Evolutionary conservation across 2,797 vertebrate genomes (phyloP).

Genomic region (Falco cherrug): DNA sequence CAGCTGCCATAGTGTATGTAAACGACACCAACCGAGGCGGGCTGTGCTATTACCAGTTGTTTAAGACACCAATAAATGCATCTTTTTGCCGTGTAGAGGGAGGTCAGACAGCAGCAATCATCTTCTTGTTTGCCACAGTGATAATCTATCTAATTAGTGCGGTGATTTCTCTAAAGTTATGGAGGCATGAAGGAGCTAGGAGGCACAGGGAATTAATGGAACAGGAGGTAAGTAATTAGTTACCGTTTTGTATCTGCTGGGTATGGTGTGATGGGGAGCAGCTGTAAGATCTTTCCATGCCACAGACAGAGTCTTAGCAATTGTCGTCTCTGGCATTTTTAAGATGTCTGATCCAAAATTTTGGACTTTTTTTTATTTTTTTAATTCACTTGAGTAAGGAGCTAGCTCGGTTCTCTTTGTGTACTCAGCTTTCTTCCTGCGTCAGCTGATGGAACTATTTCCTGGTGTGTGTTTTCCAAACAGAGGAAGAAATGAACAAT

Average conservation of each 20-base stretch:
- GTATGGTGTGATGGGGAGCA: background rate
- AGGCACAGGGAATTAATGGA: constrained; percentile 80
- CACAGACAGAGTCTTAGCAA: accelerated
- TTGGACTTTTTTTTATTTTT: background rate
- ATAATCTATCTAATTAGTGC: constrained; percentile 89
- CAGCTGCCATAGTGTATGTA: constrained; percentile 89
- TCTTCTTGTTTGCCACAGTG: constrained; percentile 91
- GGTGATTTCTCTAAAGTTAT: constrained; percentile 90
- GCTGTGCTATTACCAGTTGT: constrained; percentile 90
- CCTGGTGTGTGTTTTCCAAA: background rate
- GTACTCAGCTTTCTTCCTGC: background rate
- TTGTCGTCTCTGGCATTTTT: background rate
- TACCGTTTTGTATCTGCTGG: accelerated
- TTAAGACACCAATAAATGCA: constrained; percentile 88
- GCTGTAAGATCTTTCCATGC: accelerated
- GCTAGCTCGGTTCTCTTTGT: background rate
- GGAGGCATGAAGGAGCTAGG: constrained; percentile 89
- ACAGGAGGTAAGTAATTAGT: constrained; percentile 79
- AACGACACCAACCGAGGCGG: constrained; percentile 91
- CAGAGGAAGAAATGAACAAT: background rate
- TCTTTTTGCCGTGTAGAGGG: constrained; percentile 91
- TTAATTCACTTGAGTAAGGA: background rate
- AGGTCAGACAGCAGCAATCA: constrained; percentile 91
- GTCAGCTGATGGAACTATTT: background rate
- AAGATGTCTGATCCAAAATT: background rate